Conservation (phyloP, 2,797 vertebrate genomes). For the Myioborus miniatus region DNA sequence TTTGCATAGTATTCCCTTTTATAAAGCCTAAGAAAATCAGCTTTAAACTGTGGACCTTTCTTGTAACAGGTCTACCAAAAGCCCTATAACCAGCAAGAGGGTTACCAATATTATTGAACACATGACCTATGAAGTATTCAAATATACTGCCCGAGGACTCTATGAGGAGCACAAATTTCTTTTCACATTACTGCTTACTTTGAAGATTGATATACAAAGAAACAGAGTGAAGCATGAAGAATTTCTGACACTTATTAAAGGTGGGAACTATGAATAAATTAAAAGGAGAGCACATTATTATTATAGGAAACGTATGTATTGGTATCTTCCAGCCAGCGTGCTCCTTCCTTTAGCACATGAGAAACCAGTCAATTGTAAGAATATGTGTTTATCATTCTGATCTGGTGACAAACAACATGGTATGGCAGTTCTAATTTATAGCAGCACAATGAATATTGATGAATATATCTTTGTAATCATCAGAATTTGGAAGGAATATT, state of each 20-base stretch:
- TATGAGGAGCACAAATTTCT: slow-evolving; percentile 97
- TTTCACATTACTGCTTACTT: slow-evolving; percentile 89
- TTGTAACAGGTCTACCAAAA: slow-evolving; percentile 85
- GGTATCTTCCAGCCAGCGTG: background rate
- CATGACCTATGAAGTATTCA: slow-evolving; percentile 93
- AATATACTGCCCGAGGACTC: slow-evolving; percentile 87
- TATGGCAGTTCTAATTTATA: background rate
- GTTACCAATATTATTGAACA: slow-evolving; percentile 90
- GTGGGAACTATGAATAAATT: slow-evolving; percentile 65
- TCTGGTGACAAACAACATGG: background rate
- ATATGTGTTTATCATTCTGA: background rate
- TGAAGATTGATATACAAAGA: slow-evolving; percentile 95
- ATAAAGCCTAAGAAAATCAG: background rate
- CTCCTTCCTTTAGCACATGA: background rate
- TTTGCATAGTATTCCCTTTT: background rate
- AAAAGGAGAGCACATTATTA: background rate
- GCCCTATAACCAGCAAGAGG: slow-evolving; percentile 90
- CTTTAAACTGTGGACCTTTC: background rate
- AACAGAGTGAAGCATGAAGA: slow-evolving; percentile 88
- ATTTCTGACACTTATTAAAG: slow-evolving; percentile 94
- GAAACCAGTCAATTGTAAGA: background rate
- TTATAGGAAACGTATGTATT: background rate
- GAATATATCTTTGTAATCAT: background rate
- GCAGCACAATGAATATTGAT: background rate
- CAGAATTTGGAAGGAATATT: background rate